Evolutionary conservation across 2,113 vertebrate species (phyloP).

Genomic region (Campylomormyrus tamandua): DNA sequence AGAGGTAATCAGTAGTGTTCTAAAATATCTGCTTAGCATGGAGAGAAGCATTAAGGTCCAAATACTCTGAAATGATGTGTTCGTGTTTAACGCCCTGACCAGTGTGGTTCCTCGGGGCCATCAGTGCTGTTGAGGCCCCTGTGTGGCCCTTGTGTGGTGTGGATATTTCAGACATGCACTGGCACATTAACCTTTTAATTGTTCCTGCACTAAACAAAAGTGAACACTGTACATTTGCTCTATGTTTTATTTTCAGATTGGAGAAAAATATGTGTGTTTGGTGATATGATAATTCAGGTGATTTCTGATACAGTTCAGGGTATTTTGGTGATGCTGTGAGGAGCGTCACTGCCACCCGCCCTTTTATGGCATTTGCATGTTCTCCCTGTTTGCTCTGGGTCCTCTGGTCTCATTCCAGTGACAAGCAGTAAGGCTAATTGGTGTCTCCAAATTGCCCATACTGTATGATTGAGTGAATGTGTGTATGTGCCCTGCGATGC

Average conservation of each 20-base stretch:
- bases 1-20: constrained; percentile 65
- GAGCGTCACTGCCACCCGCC: neutral
- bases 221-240: neutral
- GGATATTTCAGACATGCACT: neutral
- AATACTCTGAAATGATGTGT: constrained; percentile 53
- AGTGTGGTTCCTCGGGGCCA: constrained; percentile 48
- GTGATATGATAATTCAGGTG: neutral
- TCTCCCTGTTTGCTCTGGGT: neutral
- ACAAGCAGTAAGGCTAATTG: neutral
- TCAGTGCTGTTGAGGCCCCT: constrained; percentile 49
- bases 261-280: neutral
- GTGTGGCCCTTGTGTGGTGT: constrained; percentile 29
- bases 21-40: constrained; percentile 59
- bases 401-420: neutral
- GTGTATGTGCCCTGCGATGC: neutral
- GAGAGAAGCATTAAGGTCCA: constrained; percentile 71
- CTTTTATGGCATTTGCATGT: neutral
- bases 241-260: neutral
- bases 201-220: neutral
- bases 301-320: neutral
- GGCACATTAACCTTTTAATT: neutral
- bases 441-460: neutral
- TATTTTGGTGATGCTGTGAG: neutral
- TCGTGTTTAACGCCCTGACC: constrained; percentile 60
- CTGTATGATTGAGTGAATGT: neutral